Conservation (phyloP, 2,113 vertebrate genomes). For the Cavia aperea region DNA sequence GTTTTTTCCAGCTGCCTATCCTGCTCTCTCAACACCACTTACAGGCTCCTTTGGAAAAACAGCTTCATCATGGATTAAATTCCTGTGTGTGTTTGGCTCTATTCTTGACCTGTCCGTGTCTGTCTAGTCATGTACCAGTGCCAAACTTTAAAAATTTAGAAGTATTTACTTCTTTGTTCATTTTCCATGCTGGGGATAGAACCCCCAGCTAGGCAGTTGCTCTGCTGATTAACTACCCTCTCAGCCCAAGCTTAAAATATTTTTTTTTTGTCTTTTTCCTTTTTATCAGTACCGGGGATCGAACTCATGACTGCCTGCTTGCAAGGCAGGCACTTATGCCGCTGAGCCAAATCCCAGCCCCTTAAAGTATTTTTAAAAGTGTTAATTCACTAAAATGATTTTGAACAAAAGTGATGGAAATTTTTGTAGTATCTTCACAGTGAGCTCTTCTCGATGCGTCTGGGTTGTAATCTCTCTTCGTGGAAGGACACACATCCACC, state of each 20-base stretch:
- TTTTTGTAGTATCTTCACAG: background rate
- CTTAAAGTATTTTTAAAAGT: background rate
- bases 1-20: background rate
- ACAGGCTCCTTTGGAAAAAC: background rate
- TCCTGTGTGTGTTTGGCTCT: background rate
- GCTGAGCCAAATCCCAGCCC: no score
- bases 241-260: background rate
- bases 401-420: background rate
- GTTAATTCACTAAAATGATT: background rate
- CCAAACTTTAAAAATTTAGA: background rate
- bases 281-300: no score
- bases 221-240: background rate
- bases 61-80: background rate
- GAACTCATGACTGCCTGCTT: no score
- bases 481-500: background rate
- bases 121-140: background rate
- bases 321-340: no score
- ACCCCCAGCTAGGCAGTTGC: background rate
- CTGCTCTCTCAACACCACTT: background rate
- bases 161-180: background rate
- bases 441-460: background rate
- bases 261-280: background rate
- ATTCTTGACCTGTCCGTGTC: background rate
- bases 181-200: background rate
- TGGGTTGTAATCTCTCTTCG: background rate